phyloP scores from a whole-genome alignment of 2,888 invertebrate genomes.

The Tiliacea aurago region DNA sequence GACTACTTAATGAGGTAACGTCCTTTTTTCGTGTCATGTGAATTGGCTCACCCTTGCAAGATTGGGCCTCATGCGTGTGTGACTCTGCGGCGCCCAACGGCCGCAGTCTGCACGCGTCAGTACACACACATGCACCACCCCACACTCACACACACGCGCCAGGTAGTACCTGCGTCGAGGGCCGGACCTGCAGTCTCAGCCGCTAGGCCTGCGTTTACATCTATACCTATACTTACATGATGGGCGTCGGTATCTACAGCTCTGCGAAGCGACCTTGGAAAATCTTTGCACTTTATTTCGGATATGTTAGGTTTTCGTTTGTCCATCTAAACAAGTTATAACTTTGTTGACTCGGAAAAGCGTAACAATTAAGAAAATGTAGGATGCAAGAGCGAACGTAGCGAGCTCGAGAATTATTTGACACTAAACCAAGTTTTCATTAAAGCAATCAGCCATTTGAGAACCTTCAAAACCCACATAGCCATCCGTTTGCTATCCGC shows the following conservation, averaged over 20 bases:
- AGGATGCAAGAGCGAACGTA: not conserved
- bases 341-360: not conserved
- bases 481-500: not conserved
- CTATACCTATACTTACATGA: too few species aligned
- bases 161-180: too few species aligned
- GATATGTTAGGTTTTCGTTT: not conserved
- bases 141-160: too few species aligned
- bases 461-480: not conserved
- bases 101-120: too few species aligned
- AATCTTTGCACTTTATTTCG: too few species aligned
- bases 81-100: not conserved
- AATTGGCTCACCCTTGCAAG: too few species aligned
- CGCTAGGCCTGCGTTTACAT: not conserved
- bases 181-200: not conserved
- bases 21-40: not conserved
- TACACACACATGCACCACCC: too few species aligned
- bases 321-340: too few species aligned
- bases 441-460: not conserved
- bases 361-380: not conserved
- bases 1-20: conserved; percentile 95
- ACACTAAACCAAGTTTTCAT: not conserved
- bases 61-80: not conserved
- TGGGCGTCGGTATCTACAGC: too few species aligned
- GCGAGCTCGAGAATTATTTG: too few species aligned
- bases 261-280: not conserved